Evolutionary conservation across 2,113 vertebrate genomes (phyloP).

Genomic region (Phyllostomus hastatus): DNA sequence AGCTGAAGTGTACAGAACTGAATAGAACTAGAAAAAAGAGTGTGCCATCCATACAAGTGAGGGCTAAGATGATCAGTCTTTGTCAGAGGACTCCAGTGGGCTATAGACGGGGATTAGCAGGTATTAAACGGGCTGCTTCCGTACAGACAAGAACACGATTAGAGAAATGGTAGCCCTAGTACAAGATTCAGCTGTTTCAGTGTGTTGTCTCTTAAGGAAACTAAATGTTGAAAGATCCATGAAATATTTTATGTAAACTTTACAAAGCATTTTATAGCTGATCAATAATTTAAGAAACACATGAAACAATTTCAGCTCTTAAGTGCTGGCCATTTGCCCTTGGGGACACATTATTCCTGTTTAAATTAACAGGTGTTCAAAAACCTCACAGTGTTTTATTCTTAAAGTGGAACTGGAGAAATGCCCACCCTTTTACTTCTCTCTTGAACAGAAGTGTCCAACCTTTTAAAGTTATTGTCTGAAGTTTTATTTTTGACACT

Average conservation of each 20-base stretch:
- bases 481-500: neutral
- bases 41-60: neutral
- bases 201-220: constrained; percentile 24
- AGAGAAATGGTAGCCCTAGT: neutral
- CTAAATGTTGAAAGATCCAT: neutral
- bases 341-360: constrained; percentile 20
- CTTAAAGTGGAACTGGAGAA: constrained; percentile 38
- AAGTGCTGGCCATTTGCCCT: neutral
- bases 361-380: constrained; percentile 26
- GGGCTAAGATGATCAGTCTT: neutral
- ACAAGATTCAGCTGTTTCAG: neutral
- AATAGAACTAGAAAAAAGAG: neutral
- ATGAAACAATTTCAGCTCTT: neutral
- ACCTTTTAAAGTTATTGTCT: neutral
- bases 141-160: neutral
- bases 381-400: constrained; percentile 11
- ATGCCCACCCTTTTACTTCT: neutral
- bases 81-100: neutral
- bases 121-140: neutral
- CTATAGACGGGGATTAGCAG: neutral
- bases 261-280: constrained; percentile 51
- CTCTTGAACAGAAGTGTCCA: neutral
- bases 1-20: neutral
- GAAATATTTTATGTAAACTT: constrained; percentile 50
- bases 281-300: neutral